phyloP scores from a whole-genome alignment of 37 sponge, comb jelly and placozoan species.

The Halisarca cf. caerulea region DNA sequence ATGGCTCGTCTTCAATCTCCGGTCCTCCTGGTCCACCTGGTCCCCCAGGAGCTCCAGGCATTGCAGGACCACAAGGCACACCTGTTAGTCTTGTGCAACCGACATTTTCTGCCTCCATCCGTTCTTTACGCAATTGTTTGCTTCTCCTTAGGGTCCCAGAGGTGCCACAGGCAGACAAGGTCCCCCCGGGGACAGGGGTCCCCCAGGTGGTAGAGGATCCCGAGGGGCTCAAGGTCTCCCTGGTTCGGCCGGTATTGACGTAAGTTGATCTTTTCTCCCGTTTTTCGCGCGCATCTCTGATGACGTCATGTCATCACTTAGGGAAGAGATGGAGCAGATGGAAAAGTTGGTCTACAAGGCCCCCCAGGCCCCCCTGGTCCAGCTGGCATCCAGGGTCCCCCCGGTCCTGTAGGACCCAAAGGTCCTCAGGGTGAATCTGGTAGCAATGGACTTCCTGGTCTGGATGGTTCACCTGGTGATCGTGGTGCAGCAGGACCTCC shows the following conservation, averaged over 20 bases:
- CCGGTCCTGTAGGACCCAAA: constrained; percentile 40
- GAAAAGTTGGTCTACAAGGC: constrained; percentile 48
- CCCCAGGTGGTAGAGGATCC: constrained; percentile 20
- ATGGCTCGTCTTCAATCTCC: constrained; percentile 17
- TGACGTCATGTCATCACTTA: not conserved
- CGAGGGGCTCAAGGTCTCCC: constrained; percentile 34
- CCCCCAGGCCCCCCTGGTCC: constrained; percentile 56
- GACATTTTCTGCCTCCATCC: not conserved
- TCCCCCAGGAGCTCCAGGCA: constrained; percentile 51
- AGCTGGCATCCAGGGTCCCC: constrained; percentile 30
- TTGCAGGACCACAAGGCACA: constrained; percentile 46
- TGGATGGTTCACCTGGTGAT: constrained; percentile 12
- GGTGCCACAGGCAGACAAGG: constrained; percentile 44
- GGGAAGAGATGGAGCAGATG: constrained; percentile 53
- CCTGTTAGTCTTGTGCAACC: constrained; percentile 42
- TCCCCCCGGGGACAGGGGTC: constrained; percentile 29
- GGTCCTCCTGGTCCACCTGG: constrained; percentile 66
- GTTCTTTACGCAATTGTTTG: not conserved
- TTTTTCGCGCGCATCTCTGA: not conserved
- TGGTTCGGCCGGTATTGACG: constrained; percentile 21
- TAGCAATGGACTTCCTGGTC: constrained; percentile 6
- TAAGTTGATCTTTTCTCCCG: not conserved
- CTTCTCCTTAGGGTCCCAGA: constrained; percentile 31
- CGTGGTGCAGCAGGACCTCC: constrained; percentile 38
- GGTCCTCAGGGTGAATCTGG: constrained; percentile 35